Evolutionary conservation across 1,140 invertebrate species (phyloP).

Genomic region (Procambarus virginalis): DNA sequence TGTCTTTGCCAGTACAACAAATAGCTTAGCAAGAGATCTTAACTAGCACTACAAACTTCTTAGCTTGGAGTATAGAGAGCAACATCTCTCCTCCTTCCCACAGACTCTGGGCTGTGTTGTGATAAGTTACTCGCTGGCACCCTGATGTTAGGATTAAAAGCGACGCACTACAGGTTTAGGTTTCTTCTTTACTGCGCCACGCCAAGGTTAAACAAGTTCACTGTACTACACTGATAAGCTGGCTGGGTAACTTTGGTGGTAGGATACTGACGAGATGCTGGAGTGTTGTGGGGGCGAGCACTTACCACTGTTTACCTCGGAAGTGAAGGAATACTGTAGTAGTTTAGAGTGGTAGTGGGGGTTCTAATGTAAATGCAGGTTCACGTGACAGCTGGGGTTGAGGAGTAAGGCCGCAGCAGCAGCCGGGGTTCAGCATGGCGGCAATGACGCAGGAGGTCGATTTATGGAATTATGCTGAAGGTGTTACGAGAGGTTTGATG

Average conservation of each 20-base stretch:
- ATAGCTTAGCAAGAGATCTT: too few relatives aligned
- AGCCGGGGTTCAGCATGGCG: too few relatives aligned
- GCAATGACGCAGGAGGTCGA: too few relatives aligned
- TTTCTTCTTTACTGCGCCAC: neutral
- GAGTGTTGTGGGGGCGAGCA: neutral
- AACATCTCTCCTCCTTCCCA: neutral
- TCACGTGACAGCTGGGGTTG: too few relatives aligned
- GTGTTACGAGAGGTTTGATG: too few relatives aligned
- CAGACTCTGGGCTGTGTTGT: neutral
- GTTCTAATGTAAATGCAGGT: neutral
- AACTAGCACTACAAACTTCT: too few relatives aligned
- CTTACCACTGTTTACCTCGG: too few relatives aligned
- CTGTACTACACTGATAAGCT: neutral
- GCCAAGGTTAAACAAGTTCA: neutral
- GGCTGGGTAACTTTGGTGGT: neutral
- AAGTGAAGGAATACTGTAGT: neutral
- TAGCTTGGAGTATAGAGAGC: too few relatives aligned
- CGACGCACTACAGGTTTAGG: neutral
- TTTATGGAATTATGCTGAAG: too few relatives aligned
- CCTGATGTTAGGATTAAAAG: neutral
- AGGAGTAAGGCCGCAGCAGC: too few relatives aligned
- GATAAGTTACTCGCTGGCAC: neutral
- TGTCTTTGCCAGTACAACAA: neutral
- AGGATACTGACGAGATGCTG: neutral
- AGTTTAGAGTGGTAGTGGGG: neutral